Conservation (phyloP, 2,888 invertebrate species). For the Tuta absoluta region DNA sequence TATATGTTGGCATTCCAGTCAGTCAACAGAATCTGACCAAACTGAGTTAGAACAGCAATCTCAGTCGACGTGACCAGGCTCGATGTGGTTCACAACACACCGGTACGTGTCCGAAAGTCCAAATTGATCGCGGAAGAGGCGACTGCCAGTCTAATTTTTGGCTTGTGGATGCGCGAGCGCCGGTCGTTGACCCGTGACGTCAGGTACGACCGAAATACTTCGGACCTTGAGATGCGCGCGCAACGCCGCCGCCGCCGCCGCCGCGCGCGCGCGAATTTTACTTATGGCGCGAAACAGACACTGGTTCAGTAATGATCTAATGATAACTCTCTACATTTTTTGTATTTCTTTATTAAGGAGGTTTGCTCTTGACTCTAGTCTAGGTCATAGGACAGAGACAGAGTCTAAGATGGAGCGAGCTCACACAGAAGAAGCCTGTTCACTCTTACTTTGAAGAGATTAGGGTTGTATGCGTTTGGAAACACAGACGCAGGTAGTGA, state of each 20-base stretch:
- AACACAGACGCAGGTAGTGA: too few species aligned
- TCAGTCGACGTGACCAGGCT: background rate
- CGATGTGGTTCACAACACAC: background rate
- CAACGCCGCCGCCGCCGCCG: background rate
- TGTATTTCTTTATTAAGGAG: too few species aligned
- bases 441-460: too few species aligned
- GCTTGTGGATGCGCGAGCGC: background rate
- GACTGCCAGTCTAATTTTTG: constrained; percentile 14
- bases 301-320: background rate
- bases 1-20: background rate
- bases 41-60: background rate
- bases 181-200: constrained; percentile 9
- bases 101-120: background rate
- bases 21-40: background rate
- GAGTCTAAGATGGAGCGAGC: too few species aligned
- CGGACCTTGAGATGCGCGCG: constrained; percentile 15
- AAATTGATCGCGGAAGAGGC: constrained; percentile 11
- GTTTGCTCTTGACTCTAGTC: too few species aligned
- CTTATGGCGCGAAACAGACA: background rate
- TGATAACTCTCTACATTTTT: too few species aligned
- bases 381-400: too few species aligned
- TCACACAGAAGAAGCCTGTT: too few species aligned
- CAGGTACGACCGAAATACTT: constrained; percentile 11
- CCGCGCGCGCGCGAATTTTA: background rate
- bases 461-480: too few species aligned